These are phyloP conservation scores for Sipha flava DNA, from an alignment of 1,140 invertebrate species.

Conservation along the genomic window DNA sequence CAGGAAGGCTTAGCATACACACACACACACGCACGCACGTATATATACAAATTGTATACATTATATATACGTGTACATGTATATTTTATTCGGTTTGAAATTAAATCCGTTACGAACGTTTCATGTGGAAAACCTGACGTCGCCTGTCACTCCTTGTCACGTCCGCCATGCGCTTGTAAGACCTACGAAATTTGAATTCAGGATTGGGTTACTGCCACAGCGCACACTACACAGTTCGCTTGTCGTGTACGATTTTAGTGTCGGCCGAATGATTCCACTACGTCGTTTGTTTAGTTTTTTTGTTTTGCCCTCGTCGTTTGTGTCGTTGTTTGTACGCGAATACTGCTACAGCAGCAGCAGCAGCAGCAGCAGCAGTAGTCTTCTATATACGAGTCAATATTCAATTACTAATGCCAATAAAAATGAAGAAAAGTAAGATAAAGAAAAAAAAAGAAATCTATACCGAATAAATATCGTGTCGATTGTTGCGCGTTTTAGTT, in stretches of 20 bases:
- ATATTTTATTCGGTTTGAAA: conserved; percentile 15
- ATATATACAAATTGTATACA: background rate
- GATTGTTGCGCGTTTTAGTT: background rate
- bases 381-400: background rate
- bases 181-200: conserved; percentile 2
- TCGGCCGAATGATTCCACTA: background rate
- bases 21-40: background rate
- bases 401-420: background rate
- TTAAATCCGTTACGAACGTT: conserved; percentile 19
- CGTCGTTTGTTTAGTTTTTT: background rate
- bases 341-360: no score
- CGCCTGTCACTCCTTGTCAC: conserved; percentile 27
- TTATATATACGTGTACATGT: background rate
- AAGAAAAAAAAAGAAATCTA: background rate
- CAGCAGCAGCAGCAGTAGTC: no score
- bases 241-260: background rate
- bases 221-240: background rate
- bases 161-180: background rate
- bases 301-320: background rate
- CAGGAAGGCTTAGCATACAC: background rate
- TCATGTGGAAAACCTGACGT: conserved; percentile 19
- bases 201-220: conserved; percentile 3
- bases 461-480: background rate
- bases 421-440: background rate
- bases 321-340: background rate